These are phyloP conservation scores for Hyles euphorbiae DNA, from an alignment of 1,140 invertebrate species.

Conservation along the genomic window DNA sequence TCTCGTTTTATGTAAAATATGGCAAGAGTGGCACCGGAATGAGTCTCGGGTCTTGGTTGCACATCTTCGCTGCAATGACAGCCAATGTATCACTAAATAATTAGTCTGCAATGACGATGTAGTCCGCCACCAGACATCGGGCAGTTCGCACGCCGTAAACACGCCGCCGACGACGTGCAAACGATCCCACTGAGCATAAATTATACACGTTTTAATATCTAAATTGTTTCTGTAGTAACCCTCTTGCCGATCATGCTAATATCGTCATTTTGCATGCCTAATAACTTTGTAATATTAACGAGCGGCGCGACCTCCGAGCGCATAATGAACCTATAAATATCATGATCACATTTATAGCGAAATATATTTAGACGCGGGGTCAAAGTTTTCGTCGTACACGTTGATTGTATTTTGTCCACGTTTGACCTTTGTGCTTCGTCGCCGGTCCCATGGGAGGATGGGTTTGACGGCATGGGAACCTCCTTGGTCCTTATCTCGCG, in stretches of 20 bases:
- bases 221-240: too few species aligned
- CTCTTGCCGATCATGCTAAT: slow-evolving; percentile 7
- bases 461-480: slow-evolving; percentile 59
- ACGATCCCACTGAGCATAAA: slow-evolving; percentile 15
- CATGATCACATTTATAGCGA: slow-evolving; percentile 12
- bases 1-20: background rate
- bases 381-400: too few species aligned
- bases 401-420: slow-evolving; percentile 35
- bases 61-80: slow-evolving; percentile 10
- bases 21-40: slow-evolving; percentile 6
- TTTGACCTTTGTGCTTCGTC: slow-evolving; percentile 47
- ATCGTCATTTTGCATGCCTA: slow-evolving; percentile 27
- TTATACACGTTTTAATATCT: slow-evolving; percentile 9
- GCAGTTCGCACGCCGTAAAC: slow-evolving; percentile 39
- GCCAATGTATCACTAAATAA: slow-evolving; percentile 26
- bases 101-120: slow-evolving; percentile 19
- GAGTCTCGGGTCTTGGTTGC: slow-evolving; percentile 7
- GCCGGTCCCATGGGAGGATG: slow-evolving; percentile 31
- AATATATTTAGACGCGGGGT: background rate
- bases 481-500: slow-evolving; percentile 56
- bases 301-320: slow-evolving; percentile 10
- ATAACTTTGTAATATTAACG: slow-evolving; percentile 27
- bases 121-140: slow-evolving; percentile 26
- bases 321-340: slow-evolving; percentile 16
- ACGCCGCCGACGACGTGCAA: slow-evolving; percentile 19